A percentile compares a stretch with the other conserved stretches of the same genome.
phyloP scores from a whole-genome alignment of 1,140 invertebrate genomes.

The Drosophila eugracilis region DNA sequence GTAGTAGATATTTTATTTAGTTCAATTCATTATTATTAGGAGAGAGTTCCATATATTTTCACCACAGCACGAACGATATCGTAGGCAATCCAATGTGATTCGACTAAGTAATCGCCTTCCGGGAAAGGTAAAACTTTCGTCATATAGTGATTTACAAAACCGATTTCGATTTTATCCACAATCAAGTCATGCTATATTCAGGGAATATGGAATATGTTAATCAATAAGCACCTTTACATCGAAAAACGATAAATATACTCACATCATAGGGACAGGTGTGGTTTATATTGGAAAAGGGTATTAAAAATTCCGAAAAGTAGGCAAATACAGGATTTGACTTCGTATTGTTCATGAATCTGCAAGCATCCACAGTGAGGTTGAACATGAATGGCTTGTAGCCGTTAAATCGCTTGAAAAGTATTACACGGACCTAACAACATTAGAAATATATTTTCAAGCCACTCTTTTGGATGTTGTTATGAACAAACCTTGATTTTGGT shows the following conservation, averaged over 20 bases:
- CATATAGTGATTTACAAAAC: background rate
- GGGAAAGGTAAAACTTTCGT: background rate
- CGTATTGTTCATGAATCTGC: background rate
- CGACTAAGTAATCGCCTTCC: background rate
- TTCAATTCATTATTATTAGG: background rate
- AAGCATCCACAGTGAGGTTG: background rate
- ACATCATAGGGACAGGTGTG: background rate
- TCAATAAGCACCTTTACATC: no score
- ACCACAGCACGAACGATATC: background rate
- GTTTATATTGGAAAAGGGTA: background rate
- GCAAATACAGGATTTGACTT: background rate
- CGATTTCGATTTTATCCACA: background rate
- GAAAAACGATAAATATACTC: background rate
- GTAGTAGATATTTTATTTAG: no score
- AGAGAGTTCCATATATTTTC: background rate
- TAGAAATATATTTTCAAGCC: background rate
- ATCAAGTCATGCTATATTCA: background rate
- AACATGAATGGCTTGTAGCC: background rate
- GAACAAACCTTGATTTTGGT: background rate
- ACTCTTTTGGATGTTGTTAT: background rate
- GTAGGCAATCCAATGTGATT: background rate
- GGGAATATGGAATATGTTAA: background rate
- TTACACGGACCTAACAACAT: background rate
- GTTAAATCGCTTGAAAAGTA: background rate
- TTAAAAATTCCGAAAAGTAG: background rate